Evolutionary conservation across 1,140 invertebrate genomes (phyloP).

Genomic region (Drosophila santomea): DNA sequence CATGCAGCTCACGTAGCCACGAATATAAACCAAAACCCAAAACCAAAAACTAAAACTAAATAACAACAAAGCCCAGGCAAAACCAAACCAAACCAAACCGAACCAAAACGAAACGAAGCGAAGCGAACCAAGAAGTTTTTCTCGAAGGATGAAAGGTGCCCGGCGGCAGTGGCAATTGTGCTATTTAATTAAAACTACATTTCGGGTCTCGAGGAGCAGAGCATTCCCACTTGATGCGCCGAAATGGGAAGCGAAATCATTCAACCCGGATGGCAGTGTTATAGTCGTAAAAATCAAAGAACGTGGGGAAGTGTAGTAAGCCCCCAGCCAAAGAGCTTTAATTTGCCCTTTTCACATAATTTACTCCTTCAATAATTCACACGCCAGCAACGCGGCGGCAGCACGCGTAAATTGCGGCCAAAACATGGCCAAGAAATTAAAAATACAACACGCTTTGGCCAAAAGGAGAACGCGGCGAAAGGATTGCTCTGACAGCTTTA

Average conservation of each 20-base stretch:
- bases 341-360: slow-evolving; percentile 72
- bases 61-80: slow-evolving; percentile 11
- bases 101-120: too few relatives aligned
- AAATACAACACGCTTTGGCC: slow-evolving; percentile 50
- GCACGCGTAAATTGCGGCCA: slow-evolving; percentile 70
- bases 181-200: slow-evolving; percentile 65
- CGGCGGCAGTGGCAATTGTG: slow-evolving; percentile 40
- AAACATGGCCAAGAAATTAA: slow-evolving; percentile 76
- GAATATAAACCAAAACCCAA: slow-evolving; percentile 60
- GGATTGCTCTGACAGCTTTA: slow-evolving; percentile 79
- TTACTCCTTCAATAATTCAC: slow-evolving; percentile 81
- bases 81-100: too few relatives aligned
- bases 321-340: slow-evolving; percentile 43
- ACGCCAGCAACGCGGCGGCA: slow-evolving; percentile 44
- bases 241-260: background rate
- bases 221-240: slow-evolving; percentile 38
- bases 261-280: background rate
- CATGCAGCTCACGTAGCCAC: slow-evolving; percentile 62
- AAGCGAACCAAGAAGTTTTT: slow-evolving; percentile 44
- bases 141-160: slow-evolving; percentile 38
- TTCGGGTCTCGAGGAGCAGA: slow-evolving; percentile 17
- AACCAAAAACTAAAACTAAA: slow-evolving; percentile 62
- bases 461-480: slow-evolving; percentile 42
- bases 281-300: slow-evolving; percentile 32
- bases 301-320: background rate